Percentiles rank a stretch among this genome's conserved stretches.
Conservation (phyloP, 2,888 invertebrate species). For the Orthonychiurus folsomi region DNA sequence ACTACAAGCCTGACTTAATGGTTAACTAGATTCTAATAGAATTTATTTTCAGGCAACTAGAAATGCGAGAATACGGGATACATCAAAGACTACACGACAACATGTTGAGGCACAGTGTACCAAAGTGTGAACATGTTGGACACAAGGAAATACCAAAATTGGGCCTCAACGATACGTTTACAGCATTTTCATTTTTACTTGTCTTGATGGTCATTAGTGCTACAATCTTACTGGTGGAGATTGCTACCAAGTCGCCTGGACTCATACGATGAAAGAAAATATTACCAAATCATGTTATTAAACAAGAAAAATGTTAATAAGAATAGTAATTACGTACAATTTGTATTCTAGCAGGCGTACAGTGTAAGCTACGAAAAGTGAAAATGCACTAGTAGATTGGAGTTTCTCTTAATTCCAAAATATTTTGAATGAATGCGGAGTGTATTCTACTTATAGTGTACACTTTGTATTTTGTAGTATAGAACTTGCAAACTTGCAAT, state of each 20-base stretch:
- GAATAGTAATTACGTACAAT: too few relatives aligned
- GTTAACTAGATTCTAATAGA: too few relatives aligned
- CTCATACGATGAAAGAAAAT: too few relatives aligned
- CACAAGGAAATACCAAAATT: not conserved
- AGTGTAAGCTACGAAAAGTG: too few relatives aligned
- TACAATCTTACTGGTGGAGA: not conserved
- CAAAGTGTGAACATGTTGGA: not conserved
- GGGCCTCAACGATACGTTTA: not conserved
- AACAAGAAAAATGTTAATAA: too few relatives aligned
- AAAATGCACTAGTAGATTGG: too few relatives aligned
- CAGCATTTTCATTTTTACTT: not conserved
- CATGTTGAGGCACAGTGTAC: not conserved
- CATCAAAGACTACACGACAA: not conserved
- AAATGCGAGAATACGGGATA: not conserved
- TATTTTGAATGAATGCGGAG: not conserved
- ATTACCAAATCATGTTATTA: too few relatives aligned
- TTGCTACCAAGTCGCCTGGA: too few relatives aligned
- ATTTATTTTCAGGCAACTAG: not conserved
- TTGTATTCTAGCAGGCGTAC: too few relatives aligned
- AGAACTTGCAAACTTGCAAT: too few relatives aligned
- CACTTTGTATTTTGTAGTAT: not conserved
- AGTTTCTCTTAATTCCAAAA: too few relatives aligned
- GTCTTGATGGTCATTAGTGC: not conserved
- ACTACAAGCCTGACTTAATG: too few relatives aligned
- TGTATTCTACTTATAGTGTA: not conserved